Conservation (phyloP, 2,888 invertebrate species). For the Odontocolon sp. region DNA sequence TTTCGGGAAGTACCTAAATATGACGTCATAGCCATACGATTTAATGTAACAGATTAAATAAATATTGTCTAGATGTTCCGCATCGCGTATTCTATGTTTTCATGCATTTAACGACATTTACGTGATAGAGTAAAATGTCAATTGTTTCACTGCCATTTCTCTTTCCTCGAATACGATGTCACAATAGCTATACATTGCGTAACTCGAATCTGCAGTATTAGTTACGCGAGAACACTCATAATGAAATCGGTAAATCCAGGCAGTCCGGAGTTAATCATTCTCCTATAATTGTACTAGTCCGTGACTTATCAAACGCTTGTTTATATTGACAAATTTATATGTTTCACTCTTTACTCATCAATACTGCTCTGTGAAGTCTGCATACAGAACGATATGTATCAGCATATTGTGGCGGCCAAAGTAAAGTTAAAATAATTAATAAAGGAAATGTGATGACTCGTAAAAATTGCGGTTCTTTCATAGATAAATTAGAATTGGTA, state of each 20-base stretch:
- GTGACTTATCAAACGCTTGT: not conserved
- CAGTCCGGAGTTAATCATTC: not conserved
- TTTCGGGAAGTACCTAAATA: not conserved
- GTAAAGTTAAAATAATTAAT: too few relatives aligned
- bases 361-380: too few relatives aligned
- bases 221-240: not conserved
- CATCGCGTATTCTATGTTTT: not conserved
- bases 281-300: not conserved
- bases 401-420: too few relatives aligned
- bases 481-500: not conserved
- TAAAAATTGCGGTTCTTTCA: not conserved
- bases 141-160: not conserved
- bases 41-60: not conserved
- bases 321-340: not conserved
- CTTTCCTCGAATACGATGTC: slow-evolving; percentile 62
- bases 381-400: too few relatives aligned
- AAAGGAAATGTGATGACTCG: not conserved
- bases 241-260: not conserved
- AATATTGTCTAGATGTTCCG: not conserved
- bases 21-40: not conserved
- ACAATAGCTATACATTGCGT: slow-evolving; percentile 56
- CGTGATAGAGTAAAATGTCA: not conserved
- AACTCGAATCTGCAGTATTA: slow-evolving; percentile 54
- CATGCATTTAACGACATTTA: not conserved
- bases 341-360: not conserved